Evolutionary conservation across 2,888 invertebrate genomes (phyloP).

Genomic region (Lottia scabra): DNA sequence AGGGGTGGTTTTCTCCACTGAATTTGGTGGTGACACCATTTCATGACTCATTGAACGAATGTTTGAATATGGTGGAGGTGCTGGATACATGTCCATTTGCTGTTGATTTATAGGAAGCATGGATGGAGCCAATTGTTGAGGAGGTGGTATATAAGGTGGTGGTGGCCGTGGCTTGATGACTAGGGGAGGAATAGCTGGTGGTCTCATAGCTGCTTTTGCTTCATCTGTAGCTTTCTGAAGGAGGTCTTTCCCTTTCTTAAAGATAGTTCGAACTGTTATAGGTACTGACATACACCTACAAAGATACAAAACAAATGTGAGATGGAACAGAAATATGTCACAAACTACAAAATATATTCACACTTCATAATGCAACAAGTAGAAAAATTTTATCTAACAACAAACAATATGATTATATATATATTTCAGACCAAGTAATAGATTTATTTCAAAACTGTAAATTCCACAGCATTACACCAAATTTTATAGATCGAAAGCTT

Average conservation of each 20-base stretch:
- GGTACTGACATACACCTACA: constrained; percentile 88
- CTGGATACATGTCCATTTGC: constrained; percentile 18
- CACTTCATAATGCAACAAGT: too few species aligned
- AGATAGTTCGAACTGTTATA: constrained; percentile 86
- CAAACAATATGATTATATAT: too few species aligned
- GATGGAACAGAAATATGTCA: too few species aligned
- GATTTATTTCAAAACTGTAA: too few species aligned
- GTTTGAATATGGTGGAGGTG: constrained; percentile 15
- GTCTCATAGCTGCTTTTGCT: constrained; percentile 22
- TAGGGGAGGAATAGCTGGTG: constrained; percentile 28
- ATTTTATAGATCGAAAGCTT: too few species aligned
- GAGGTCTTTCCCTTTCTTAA: constrained; percentile 73
- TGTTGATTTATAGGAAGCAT: constrained; percentile 15
- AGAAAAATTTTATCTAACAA: too few species aligned
- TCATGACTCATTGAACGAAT: constrained; percentile 12
- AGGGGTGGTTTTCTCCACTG: constrained; percentile 54
- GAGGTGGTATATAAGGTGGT: constrained; percentile 33
- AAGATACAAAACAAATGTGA: constrained; percentile 15
- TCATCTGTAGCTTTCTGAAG: constrained; percentile 44
- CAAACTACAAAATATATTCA: too few species aligned
- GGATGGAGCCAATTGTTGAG: constrained; percentile 17
- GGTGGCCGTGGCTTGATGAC: constrained; percentile 27
- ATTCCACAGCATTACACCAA: too few species aligned
- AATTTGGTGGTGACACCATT: constrained; percentile 19
- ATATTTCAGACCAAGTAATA: too few species aligned